Evolutionary conservation across 2,113 vertebrate genomes (phyloP).

Genomic region (Plectropomus leopardus): DNA sequence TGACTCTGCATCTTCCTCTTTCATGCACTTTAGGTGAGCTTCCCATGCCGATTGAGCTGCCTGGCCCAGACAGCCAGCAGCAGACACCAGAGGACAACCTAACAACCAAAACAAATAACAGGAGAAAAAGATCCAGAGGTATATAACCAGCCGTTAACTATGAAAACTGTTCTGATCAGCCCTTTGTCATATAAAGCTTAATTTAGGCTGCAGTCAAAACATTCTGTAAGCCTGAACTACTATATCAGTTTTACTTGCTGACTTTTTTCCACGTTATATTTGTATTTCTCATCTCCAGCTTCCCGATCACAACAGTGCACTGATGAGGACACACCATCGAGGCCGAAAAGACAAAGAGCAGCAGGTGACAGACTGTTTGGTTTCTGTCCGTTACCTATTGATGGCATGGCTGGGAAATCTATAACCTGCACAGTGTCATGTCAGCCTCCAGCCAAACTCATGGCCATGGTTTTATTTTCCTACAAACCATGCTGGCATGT

Average conservation of each 20-base stretch:
- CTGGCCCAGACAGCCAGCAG: not conserved
- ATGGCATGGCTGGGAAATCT: not conserved
- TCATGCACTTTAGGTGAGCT: slow-evolving; percentile 16
- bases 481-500: not conserved
- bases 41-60: not conserved
- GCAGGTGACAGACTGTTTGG: slow-evolving; percentile 49
- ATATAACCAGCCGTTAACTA: not conserved
- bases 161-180: too few species aligned
- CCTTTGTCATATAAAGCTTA: too few species aligned
- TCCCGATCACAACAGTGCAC: not conserved
- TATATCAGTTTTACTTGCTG: not conserved
- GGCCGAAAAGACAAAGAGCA: slow-evolving; percentile 40
- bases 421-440: not conserved
- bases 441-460: too few species aligned
- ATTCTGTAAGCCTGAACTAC: not conserved
- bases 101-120: not conserved
- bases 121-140: slow-evolving; percentile 55
- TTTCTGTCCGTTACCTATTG: not conserved
- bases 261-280: not conserved
- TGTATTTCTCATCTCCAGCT: slow-evolving; percentile 22
- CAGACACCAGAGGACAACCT: not conserved
- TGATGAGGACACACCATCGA: slow-evolving; percentile 18
- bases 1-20: slow-evolving; percentile 42
- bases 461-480: not conserved
- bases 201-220: not conserved